Percentiles rank a stretch among this genome's conserved stretches.
Evolutionary conservation across 2,113 vertebrate genomes (phyloP).

Genomic region (Aviceda subcristata): DNA sequence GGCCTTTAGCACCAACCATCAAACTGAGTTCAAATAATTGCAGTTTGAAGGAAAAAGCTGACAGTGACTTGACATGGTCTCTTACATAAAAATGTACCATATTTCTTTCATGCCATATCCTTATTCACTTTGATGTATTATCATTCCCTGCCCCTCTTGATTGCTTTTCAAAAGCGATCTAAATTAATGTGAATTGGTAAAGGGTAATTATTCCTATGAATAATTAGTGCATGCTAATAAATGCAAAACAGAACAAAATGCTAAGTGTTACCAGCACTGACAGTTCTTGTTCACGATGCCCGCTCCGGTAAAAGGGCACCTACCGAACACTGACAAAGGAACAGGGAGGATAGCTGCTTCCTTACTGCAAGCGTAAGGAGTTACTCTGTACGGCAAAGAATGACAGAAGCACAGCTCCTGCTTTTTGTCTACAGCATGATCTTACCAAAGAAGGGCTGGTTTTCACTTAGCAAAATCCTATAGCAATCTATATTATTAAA

Average conservation of each 20-base stretch:
- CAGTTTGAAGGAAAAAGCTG: neutral
- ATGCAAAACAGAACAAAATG: slow-evolving; percentile 59
- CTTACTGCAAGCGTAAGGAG: neutral
- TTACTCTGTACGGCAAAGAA: neutral
- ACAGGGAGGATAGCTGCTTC: neutral
- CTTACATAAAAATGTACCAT: neutral
- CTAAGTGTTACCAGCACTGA: neutral
- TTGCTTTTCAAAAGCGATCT: slow-evolving; percentile 74
- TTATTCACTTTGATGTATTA: slow-evolving; percentile 64
- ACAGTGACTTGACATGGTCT: neutral
- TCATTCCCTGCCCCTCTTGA: slow-evolving; percentile 61
- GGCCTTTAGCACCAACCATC: neutral
- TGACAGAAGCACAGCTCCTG: neutral
- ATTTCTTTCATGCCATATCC: neutral
- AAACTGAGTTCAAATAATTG: neutral
- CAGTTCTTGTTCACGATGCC: neutral
- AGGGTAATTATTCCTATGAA: slow-evolving; percentile 70
- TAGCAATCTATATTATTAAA: fast-evolving
- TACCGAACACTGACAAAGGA: neutral
- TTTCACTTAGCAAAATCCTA: neutral
- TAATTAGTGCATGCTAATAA: slow-evolving; percentile 73
- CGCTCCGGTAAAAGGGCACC: neutral
- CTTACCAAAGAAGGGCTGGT: neutral
- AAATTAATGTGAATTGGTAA: slow-evolving; percentile 67
- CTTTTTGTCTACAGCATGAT: neutral